Evolutionary conservation across 2,113 vertebrate species (phyloP).

Genomic region (Nannospalax galili): DNA sequence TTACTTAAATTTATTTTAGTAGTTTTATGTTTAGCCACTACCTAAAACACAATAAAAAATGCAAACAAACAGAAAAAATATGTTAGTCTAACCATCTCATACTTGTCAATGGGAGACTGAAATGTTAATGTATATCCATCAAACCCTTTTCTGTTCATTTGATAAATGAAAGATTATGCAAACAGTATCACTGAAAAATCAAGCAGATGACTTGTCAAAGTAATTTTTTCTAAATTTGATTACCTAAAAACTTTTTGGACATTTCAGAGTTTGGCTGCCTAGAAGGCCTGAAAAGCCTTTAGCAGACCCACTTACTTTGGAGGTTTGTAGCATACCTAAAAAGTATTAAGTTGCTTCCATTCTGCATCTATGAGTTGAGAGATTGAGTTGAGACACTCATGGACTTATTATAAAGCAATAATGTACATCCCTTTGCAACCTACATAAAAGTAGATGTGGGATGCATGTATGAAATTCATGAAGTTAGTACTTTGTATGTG

Average conservation of each 20-base stretch:
- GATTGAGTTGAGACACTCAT: neutral
- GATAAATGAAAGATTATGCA: neutral
- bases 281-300: neutral
- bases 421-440: neutral
- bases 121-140: neutral
- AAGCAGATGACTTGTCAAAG: neutral
- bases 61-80: neutral
- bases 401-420: neutral
- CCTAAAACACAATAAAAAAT: neutral
- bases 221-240: neutral
- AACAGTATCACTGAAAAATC: neutral
- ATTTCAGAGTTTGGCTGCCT: neutral
- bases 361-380: neutral
- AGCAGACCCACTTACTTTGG: neutral
- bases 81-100: neutral
- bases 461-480: neutral
- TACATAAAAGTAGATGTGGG: neutral
- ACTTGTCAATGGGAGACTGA: neutral
- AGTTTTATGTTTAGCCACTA: neutral
- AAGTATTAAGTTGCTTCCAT: neutral
- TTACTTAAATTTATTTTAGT: conserved; percentile 37
- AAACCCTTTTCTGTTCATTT: neutral
- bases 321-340: neutral
- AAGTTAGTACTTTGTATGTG: neutral
- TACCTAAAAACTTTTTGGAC: neutral